Evolutionary conservation across 2,888 invertebrate species (phyloP), one percentile per base, ranked within the genome.

Genomic region (Dryadula phaetusa): DNA sequence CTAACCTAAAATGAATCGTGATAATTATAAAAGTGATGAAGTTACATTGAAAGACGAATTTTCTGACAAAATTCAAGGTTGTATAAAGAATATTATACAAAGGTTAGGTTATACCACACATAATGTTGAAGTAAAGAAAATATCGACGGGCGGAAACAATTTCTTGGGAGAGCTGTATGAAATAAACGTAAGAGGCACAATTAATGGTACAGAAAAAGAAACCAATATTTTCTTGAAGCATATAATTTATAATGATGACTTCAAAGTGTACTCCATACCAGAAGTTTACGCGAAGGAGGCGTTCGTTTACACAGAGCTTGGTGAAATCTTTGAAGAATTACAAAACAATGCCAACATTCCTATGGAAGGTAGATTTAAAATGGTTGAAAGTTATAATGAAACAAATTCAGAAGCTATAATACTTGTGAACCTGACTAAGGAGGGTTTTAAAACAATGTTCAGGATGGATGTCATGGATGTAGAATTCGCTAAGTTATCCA

Each of bases 191-290:
- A 76, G 70, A 72, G 84, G 83, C 46, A 70, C 71, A 71, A 78
- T 77, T 0, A 37, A 7, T 14, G 62, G 74, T 0, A 77, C 71
- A 0, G 28, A 72, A 0, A 77, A 76, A 62, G 72, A 81, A 75
- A 75, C 76, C 3, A 79, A 82, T 49, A 74, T 87, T 28, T 88
- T 88, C 69, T 71, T 82, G 1, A 88, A 88, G 70, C 72, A 77
- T n/a, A 80, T 80, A n/a, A 72, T 82, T 32, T 68, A 72, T 5
- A 68, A 67, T 2, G 75, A 78, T 16, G 64, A 78, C 0, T 70
- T 81, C 56, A 74, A 76, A 69, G 74, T 83, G n/a, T 75, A 82
- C 53, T 76, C 82, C 0, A 63, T 85, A 4, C 40, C 71, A 10
- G 80, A 79, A 37, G 72, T 82, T 0, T 87, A 83, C 47, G 44